Conservation (phyloP, 2,888 invertebrate genomes). For the Elysia crispata region DNA sequence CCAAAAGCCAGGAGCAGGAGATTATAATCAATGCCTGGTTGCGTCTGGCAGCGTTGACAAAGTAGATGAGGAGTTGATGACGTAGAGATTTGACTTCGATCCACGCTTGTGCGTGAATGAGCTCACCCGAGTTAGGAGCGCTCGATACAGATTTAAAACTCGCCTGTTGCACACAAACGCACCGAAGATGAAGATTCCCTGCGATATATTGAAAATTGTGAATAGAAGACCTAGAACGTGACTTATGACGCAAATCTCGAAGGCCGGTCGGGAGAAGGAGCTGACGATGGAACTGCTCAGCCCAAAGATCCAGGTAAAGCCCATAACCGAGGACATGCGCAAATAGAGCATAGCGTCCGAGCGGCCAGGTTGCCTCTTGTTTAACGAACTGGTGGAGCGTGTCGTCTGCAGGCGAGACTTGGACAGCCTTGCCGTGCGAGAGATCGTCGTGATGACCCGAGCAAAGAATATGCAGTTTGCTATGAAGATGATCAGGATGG, state of each 20-base stretch:
- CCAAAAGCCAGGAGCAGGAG: no score
- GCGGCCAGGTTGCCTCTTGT: slow-evolving; percentile 60
- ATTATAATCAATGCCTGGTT: no score
- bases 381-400: slow-evolving; percentile 58
- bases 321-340: slow-evolving; percentile 73
- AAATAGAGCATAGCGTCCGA: slow-evolving; percentile 71
- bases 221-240: slow-evolving; percentile 66
- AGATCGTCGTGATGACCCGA: slow-evolving; percentile 66
- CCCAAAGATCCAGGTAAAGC: slow-evolving; percentile 73
- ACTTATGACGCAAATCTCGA: slow-evolving; percentile 57
- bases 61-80: no score
- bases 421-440: slow-evolving; percentile 59
- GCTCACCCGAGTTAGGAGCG: slow-evolving; percentile 20
- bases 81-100: no score
- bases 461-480: slow-evolving; percentile 66
- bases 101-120: no score
- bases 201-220: slow-evolving; percentile 69
- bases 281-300: slow-evolving; percentile 68
- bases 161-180: slow-evolving; percentile 69
- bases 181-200: slow-evolving; percentile 70
- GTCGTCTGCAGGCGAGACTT: slow-evolving; percentile 43
- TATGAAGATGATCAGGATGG: slow-evolving; percentile 65
- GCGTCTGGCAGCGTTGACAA: no score
- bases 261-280: slow-evolving; percentile 56
- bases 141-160: slow-evolving; percentile 60